A percentile compares a stretch with the other conserved stretches of the same genome.
Evolutionary conservation across 2,797 vertebrate species (phyloP).

Genomic region (Leucoraja ocellata): DNA sequence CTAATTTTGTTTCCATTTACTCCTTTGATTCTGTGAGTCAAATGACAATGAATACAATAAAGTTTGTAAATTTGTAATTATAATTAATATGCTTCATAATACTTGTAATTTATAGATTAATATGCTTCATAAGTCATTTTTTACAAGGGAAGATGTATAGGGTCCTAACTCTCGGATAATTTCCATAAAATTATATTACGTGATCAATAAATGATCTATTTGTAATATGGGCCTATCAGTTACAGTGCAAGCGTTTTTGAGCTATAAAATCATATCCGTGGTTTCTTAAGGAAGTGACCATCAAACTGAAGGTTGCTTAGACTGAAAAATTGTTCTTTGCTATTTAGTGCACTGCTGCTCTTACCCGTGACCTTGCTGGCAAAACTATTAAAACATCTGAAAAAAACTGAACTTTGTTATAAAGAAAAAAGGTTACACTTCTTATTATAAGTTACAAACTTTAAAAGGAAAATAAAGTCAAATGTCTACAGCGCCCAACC

Average conservation of each 20-base stretch:
- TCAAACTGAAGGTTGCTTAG: neutral
- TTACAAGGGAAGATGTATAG: neutral
- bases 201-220: neutral
- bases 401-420: neutral
- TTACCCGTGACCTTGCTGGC: neutral
- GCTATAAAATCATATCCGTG: neutral
- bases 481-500: no score
- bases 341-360: neutral
- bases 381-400: neutral
- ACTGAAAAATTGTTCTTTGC: neutral
- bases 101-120: neutral
- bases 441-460: no score
- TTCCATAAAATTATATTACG: neutral
- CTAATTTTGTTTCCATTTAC: neutral
- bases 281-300: neutral
- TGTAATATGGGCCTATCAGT: neutral
- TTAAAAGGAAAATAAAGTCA: no score
- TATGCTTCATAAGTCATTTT: neutral
- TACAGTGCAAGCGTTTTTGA: neutral
- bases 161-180: neutral
- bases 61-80: slow-evolving; percentile 12
- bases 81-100: slow-evolving; percentile 2
- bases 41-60: neutral
- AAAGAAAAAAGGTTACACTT: neutral
- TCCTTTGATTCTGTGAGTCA: neutral